These are phyloP conservation scores for Nipponia nippon DNA, from an alignment of 2,113 vertebrate genomes.

Conservation along the genomic window DNA sequence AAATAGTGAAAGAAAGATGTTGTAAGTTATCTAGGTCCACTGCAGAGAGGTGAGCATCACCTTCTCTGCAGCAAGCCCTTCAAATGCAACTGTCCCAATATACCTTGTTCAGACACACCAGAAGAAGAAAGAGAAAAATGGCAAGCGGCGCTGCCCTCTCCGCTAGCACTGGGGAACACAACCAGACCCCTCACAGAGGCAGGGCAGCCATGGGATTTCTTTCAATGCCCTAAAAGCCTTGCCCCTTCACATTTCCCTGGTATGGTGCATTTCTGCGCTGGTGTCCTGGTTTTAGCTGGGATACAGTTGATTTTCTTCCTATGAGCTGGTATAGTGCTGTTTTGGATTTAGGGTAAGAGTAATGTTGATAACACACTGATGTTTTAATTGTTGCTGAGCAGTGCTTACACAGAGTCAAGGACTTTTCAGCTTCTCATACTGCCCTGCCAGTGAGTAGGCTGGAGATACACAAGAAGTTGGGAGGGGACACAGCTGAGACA, in stretches of 20 bases:
- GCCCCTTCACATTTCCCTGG: neutral
- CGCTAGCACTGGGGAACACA: rapidly evolving
- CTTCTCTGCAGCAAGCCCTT: neutral
- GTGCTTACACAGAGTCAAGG: too few species aligned
- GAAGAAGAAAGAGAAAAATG: neutral
- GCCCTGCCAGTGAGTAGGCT: too few species aligned
- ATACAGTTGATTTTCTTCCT: too few species aligned
- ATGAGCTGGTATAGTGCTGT: too few species aligned
- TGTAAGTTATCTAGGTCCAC: neutral
- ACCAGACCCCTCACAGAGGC: neutral
- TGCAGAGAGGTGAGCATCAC: neutral
- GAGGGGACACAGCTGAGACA: too few species aligned
- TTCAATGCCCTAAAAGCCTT: neutral
- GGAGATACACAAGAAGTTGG: too few species aligned
- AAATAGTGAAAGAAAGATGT: neutral
- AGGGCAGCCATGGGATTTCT: neutral
- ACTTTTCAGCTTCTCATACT: too few species aligned
- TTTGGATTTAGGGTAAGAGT: too few species aligned
- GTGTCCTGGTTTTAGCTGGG: too few species aligned
- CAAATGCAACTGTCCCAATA: neutral
- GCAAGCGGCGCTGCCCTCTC: neutral
- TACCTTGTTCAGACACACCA: neutral
- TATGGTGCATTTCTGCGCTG: neutral
- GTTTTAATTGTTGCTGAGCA: too few species aligned
- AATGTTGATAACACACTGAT: too few species aligned